phyloP scores from a whole-genome alignment of 2,797 vertebrate species.

The Mergus octosetaceus region DNA sequence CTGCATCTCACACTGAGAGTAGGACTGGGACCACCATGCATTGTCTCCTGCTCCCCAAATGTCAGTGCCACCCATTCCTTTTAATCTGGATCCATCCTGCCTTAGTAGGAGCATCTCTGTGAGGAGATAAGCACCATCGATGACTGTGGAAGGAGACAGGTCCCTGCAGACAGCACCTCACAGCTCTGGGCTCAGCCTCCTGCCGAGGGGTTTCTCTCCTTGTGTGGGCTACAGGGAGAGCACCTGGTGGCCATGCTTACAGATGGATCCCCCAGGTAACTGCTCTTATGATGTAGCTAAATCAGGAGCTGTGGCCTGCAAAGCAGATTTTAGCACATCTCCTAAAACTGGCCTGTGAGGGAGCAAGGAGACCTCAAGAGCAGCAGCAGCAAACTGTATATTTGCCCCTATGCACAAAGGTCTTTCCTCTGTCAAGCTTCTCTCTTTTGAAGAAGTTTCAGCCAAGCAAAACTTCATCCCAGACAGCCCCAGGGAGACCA shows the following conservation, averaged over 20 bases:
- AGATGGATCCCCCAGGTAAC: neutral
- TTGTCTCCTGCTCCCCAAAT: accelerated
- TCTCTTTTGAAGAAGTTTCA: neutral
- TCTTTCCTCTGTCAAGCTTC: neutral
- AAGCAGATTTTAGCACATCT: neutral
- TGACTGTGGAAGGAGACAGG: neutral
- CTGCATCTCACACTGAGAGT: neutral
- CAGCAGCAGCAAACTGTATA: neutral
- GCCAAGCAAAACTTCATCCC: neutral
- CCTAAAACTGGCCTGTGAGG: neutral
- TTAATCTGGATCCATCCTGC: neutral
- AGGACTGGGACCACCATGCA: accelerated
- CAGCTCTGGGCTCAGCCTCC: neutral
- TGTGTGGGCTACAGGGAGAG: neutral
- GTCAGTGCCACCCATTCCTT: neutral
- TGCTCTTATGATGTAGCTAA: neutral
- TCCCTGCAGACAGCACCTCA: neutral
- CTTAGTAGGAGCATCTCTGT: neutral
- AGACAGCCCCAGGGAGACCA: neutral
- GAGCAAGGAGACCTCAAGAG: neutral
- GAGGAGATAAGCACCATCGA: neutral
- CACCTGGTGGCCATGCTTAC: accelerated
- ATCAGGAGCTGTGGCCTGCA: neutral
- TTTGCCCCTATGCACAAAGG: neutral
- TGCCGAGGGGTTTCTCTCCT: neutral